Evolutionary conservation across 2,888 invertebrate genomes (phyloP).

Genomic region (Panopea generosa): DNA sequence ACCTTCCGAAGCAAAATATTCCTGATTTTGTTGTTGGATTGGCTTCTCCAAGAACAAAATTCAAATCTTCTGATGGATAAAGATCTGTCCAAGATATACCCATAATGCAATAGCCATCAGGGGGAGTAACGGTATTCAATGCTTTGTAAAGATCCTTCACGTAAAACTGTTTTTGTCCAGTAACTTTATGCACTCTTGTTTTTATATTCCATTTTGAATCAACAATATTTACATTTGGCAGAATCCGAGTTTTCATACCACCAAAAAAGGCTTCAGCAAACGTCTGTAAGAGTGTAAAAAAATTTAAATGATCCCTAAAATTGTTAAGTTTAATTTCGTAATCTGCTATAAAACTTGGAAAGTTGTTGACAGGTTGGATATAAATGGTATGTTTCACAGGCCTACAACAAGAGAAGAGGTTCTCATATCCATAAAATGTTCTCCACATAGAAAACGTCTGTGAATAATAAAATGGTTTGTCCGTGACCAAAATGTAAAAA

Average conservation of each 20-base stretch:
- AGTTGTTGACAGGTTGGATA: constrained; percentile 78
- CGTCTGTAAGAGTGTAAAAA: constrained; percentile 74
- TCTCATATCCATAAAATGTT: constrained; percentile 66
- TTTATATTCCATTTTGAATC: constrained; percentile 71
- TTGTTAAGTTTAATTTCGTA: constrained; percentile 60
- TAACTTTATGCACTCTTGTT: constrained; percentile 72
- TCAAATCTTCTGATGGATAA: constrained; percentile 80
- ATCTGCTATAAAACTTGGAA: constrained; percentile 77
- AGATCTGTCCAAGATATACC: constrained; percentile 83
- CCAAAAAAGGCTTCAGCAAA: constrained; percentile 77
- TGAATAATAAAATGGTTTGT: constrained; percentile 60
- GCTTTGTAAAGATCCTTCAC: constrained; percentile 74
- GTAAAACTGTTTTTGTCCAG: constrained; percentile 76
- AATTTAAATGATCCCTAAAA: constrained; percentile 46
- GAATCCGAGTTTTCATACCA: constrained; percentile 72
- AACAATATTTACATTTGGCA: constrained; percentile 65
- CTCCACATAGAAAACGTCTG: constrained; percentile 81
- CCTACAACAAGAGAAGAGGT: constrained; percentile 64
- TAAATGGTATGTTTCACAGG: constrained; percentile 73
- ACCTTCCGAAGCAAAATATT: constrained; percentile 81
- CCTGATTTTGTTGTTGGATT: constrained; percentile 69
- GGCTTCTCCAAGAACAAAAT: constrained; percentile 83
- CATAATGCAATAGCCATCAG: constrained; percentile 77
- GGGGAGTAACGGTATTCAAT: constrained; percentile 71
- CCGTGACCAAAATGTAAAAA: constrained; percentile 62